Evolutionary conservation across 1,140 invertebrate species (phyloP).

Genomic region (Paraescarpia echinospica): DNA sequence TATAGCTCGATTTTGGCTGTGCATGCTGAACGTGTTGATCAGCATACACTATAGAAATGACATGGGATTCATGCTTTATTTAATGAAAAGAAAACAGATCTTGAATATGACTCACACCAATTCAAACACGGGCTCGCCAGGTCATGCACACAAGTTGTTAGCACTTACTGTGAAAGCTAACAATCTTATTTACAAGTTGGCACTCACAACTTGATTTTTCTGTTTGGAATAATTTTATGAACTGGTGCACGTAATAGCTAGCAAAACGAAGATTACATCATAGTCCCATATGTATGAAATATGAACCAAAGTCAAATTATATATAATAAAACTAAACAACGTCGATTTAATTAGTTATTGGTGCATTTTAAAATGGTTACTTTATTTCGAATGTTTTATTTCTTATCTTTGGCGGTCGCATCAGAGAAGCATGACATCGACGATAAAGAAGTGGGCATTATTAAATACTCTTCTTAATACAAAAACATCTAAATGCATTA

Average conservation of each 20-base stretch:
- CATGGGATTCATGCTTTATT: not conserved
- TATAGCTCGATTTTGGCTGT: not conserved
- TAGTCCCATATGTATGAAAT: not conserved
- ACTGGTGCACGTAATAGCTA: no score
- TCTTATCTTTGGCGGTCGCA: not conserved
- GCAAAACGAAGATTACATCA: not conserved
- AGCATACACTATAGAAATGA: not conserved
- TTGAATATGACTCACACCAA: not conserved
- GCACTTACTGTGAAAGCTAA: not conserved
- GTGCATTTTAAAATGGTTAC: not conserved
- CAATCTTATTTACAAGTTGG: not conserved
- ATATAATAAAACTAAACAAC: not conserved
- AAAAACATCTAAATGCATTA: not conserved
- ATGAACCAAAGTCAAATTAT: not conserved
- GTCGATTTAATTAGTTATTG: not conserved
- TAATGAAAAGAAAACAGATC: not conserved
- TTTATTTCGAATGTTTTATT: not conserved
- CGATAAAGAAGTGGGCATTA: not conserved
- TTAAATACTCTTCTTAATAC: not conserved
- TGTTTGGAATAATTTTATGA: no score
- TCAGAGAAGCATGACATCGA: no score
- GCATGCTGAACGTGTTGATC: not conserved
- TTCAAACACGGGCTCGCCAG: not conserved
- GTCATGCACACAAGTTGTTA: no score
- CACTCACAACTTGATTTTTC: not conserved